phyloP scores from a whole-genome alignment of 2,888 invertebrate species.

The Cancer borealis region DNA sequence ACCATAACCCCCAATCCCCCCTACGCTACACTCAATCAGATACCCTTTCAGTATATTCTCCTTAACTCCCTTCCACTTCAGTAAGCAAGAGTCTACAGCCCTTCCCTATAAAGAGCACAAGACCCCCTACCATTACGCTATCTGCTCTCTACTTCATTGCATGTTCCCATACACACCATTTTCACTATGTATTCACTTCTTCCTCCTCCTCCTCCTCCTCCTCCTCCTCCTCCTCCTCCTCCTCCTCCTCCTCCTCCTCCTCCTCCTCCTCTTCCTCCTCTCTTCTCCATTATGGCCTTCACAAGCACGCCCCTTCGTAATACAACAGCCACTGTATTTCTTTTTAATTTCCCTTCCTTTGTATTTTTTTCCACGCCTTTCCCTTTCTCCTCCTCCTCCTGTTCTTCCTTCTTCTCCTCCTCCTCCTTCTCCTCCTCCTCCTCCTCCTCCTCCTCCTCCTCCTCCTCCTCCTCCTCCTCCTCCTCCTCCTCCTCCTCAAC shows the following conservation, averaged over 20 bases:
- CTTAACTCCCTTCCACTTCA: constrained; percentile 4
- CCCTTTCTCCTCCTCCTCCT: background rate
- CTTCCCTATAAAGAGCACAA: background rate
- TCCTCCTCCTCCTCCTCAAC: too few relatives aligned
- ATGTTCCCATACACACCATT: constrained; percentile 11
- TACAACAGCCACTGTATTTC: background rate
- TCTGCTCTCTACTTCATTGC: background rate
- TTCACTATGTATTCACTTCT: background rate
- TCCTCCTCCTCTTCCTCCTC: background rate
- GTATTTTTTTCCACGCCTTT: background rate
- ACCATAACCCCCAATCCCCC: background rate
- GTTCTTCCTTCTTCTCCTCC: background rate
- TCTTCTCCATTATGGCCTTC: background rate
- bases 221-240: background rate
- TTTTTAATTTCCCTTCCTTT: background rate
- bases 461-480: background rate
- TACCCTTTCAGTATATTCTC: background rate
- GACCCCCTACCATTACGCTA: background rate
- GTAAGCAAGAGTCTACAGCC: background rate
- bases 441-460: background rate
- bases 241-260: background rate
- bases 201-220: constrained; percentile 28
- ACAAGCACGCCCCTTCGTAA: background rate
- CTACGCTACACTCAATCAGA: background rate
- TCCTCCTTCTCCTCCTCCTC: background rate